Percentiles rank a stretch among this genome's conserved stretches.
Evolutionary conservation across 1,140 invertebrate genomes (phyloP).

Genomic region (Eriosoma lanigerum): DNA sequence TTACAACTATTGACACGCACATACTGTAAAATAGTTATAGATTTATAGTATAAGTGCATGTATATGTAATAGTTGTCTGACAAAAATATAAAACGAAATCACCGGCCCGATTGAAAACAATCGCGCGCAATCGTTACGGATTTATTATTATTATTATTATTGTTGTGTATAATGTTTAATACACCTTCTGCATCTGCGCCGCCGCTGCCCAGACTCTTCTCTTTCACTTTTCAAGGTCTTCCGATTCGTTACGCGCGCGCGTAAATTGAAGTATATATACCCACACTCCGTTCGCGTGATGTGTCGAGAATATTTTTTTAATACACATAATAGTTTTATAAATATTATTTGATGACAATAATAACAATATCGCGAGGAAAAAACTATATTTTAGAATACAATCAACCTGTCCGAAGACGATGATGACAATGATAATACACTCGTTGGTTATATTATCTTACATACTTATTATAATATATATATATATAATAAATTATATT

Average conservation of each 20-base stretch:
- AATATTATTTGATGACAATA: too few species aligned
- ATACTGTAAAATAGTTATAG: too few species aligned
- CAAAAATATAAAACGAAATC: slow-evolving; percentile 4
- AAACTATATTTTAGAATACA: too few species aligned
- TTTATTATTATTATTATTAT: slow-evolving; percentile 7
- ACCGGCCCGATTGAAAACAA: not conserved
- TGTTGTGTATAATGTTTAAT: not conserved
- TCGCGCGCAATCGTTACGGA: slow-evolving; percentile 23
- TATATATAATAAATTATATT: too few species aligned
- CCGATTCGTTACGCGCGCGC: slow-evolving; percentile 43
- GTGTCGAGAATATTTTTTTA: not conserved
- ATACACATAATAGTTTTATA: not conserved
- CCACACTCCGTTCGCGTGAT: not conserved
- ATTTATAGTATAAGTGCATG: too few species aligned
- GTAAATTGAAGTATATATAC: slow-evolving; percentile 24
- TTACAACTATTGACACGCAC: too few species aligned
- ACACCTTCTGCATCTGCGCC: not conserved
- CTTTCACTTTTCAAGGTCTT: slow-evolving; percentile 52
- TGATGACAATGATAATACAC: too few species aligned
- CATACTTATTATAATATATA: too few species aligned
- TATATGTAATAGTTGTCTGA: not conserved
- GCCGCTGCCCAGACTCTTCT: slow-evolving; percentile 37
- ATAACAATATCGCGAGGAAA: too few species aligned
- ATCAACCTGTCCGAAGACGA: too few species aligned
- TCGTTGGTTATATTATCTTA: too few species aligned